phyloP scores from a whole-genome alignment of 2,797 vertebrate species.

The Spea hammondii region DNA sequence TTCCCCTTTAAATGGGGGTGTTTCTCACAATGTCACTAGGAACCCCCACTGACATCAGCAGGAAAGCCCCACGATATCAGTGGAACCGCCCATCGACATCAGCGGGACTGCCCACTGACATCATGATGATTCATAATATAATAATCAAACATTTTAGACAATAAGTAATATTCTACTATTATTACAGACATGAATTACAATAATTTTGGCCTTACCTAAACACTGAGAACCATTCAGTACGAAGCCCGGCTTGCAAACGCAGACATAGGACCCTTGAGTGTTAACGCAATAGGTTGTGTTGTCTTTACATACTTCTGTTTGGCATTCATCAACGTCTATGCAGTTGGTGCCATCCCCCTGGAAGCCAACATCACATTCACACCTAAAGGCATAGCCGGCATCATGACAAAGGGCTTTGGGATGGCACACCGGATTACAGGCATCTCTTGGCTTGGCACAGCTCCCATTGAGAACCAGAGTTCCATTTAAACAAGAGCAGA shows the following conservation, averaged over 20 bases:
- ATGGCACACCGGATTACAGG: constrained; percentile 71
- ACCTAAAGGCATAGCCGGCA: constrained; percentile 68
- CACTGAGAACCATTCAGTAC: constrained; percentile 63
- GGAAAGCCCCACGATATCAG: no score
- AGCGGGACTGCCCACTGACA: no score
- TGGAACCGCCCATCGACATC: no score
- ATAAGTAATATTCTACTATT: no score
- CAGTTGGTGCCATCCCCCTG: constrained; percentile 54
- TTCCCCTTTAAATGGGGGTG: no score
- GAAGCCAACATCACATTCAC: constrained; percentile 77
- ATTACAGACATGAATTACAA: no score
- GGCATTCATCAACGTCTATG: constrained; percentile 49
- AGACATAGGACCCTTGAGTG: constrained; percentile 70
- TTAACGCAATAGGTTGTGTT: constrained; percentile 73
- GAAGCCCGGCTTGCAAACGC: constrained; percentile 74
- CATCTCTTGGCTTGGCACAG: constrained; percentile 63
- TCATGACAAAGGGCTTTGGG: constrained; percentile 70
- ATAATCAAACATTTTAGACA: no score
- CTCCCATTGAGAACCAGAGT: constrained; percentile 65
- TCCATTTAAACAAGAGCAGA: constrained; percentile 79
- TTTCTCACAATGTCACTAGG: no score
- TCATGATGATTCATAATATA: no score
- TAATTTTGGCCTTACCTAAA: constrained; percentile 63
- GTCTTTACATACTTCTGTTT: constrained; percentile 64
- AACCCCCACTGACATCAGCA: no score